Evolutionary conservation across 2,888 invertebrate species (phyloP).

Genomic region (Tigriopus californicus): DNA sequence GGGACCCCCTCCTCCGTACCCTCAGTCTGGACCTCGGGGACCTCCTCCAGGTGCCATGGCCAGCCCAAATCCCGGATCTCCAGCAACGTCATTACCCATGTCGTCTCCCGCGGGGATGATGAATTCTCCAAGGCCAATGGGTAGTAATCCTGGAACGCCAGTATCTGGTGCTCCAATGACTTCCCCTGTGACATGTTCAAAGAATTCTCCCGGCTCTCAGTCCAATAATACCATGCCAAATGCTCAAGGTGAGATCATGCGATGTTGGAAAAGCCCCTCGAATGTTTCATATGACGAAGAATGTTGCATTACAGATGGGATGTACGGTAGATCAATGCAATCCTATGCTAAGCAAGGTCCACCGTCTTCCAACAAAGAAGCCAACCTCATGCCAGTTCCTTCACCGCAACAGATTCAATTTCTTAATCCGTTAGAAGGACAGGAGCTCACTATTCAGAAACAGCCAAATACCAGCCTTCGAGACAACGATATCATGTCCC

Average conservation of each 20-base stretch:
- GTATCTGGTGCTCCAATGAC: conserved; percentile 29
- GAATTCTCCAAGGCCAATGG: conserved; percentile 31
- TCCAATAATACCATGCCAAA: conserved; percentile 21
- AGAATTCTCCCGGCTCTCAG: conserved; percentile 11
- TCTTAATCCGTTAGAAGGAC: conserved; percentile 84
- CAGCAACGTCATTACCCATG: conserved; percentile 17
- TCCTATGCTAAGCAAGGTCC: conserved; percentile 42
- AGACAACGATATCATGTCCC: conserved; percentile 49
- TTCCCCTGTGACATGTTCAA: conserved; percentile 22
- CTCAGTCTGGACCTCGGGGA: conserved; percentile 50
- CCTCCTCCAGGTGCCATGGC: conserved; percentile 48
- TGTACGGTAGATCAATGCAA: conserved; percentile 43
- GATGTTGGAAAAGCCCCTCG: too few species aligned
- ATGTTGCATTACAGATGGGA: conserved; percentile 34
- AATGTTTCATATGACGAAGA: too few species aligned
- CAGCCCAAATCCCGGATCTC: conserved; percentile 34
- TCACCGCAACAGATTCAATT: conserved; percentile 91
- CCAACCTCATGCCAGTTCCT: conserved; percentile 83
- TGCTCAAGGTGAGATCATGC: conserved; percentile 16
- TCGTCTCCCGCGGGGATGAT: conserved; percentile 17
- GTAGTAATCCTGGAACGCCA: conserved; percentile 52
- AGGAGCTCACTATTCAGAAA: conserved; percentile 87
- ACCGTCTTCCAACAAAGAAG: conserved; percentile 42
- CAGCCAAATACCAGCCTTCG: conserved; percentile 78
- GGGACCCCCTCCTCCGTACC: conserved; percentile 53